Evolutionary conservation across 2,797 vertebrate genomes (phyloP), one percentile per base, ranked within the genome.

Genomic region (Meriones psammophilus): DNA sequence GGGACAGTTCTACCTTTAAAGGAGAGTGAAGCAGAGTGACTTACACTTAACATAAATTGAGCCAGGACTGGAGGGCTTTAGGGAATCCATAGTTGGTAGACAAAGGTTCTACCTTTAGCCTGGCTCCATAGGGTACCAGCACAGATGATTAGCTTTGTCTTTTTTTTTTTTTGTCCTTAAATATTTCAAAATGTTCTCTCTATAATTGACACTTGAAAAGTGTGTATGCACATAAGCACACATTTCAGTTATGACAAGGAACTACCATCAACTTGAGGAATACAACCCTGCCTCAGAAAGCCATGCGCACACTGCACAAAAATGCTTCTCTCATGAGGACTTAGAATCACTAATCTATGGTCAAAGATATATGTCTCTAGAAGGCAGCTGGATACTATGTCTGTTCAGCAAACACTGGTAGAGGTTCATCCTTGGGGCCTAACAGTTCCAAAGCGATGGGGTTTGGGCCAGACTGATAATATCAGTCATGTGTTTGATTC

Each of bases 121-220:
- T 36, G 13, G 58, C 30, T 20, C 3, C 5, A 18, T 5, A 10
- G 3, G 0, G 1, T n/a, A 15, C 10, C 83, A 15, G 9, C 30
- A 36, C 13, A 33, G 24, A 60, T 4, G 7, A 36, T 14, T 73
- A 22, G n/a, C 58, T 28, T 33, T 33, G 71, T 33, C 28, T 17
- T 58, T 18, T 20, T n/a, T 58, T 3, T 64, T n/a, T 58, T 3
- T 64, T 12, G 3, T 17, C 2, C 17, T 39, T 22, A 14, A 20
- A 10, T 77, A 39, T 86, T 81, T 89, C 86, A 54, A 85, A 90
- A 62, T 73, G 50, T 69, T 80, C 69, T 62, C 91, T 81, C 66
- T 33, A 66, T 17, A 76, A 87, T 69, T 81, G 15, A 71, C 10
- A 30, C 17, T 64, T 92, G 22, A 46, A 94, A 88, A 93, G 54